These are phyloP conservation scores for Cataglyphis altisquamis DNA, from an alignment of 2,888 invertebrate genomes.

Conservation along the genomic window DNA sequence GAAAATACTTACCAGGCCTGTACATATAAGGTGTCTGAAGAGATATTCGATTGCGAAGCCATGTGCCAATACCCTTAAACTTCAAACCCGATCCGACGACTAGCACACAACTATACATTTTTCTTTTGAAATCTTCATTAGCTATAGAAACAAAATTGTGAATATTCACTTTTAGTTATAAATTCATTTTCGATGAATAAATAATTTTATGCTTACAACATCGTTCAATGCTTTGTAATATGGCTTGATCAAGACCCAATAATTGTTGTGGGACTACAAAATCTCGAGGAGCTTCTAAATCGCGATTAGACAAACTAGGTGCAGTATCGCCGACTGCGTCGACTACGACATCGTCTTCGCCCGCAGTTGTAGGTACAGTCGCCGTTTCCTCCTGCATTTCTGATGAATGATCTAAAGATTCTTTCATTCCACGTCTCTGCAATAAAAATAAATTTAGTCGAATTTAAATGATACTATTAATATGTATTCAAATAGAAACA, in stretches of 20 bases:
- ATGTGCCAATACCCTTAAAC: constrained; percentile 93
- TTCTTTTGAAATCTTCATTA: constrained; percentile 95
- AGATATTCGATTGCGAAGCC: constrained; percentile 95
- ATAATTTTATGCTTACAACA: constrained; percentile 88
- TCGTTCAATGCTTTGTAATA: constrained; percentile 96
- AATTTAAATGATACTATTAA: neutral
- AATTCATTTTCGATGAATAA: neutral
- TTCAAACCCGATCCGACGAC: constrained; percentile 97
- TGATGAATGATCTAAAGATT: constrained; percentile 87
- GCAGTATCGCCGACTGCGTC: constrained; percentile 86
- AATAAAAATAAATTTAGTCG: neutral
- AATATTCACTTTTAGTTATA: neutral
- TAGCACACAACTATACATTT: constrained; percentile 97
- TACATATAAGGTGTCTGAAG: constrained; percentile 94
- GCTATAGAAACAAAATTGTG: constrained; percentile 84
- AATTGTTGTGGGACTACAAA: constrained; percentile 93
- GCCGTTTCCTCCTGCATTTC: constrained; percentile 86
- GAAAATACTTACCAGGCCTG: constrained; percentile 87
- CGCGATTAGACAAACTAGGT: constrained; percentile 82
- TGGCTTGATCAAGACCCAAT: constrained; percentile 95
- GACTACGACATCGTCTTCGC: constrained; percentile 87
- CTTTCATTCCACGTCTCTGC: constrained; percentile 88
- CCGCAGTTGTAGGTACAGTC: constrained; percentile 79
- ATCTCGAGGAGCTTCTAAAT: constrained; percentile 87
- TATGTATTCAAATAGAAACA: neutral